phyloP scores from a whole-genome alignment of 2,888 invertebrate genomes.

The Brachypterus glaber region DNA sequence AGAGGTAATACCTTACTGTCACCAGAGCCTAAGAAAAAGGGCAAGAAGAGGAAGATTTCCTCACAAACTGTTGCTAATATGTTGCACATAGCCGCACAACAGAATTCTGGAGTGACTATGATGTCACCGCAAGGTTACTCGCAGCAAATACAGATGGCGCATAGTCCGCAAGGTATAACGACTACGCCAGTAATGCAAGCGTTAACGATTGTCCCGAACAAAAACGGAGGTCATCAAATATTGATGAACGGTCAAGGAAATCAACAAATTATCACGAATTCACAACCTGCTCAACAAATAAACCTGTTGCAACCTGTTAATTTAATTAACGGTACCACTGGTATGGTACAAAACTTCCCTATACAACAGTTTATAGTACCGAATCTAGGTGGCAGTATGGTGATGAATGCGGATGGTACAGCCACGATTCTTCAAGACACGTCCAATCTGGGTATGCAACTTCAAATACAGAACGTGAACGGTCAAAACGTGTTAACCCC shows the following conservation, averaged over 20 bases:
- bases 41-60: constrained; percentile 64
- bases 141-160: constrained; percentile 62
- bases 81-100: constrained; percentile 58
- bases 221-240: constrained; percentile 62
- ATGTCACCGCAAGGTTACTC: constrained; percentile 52
- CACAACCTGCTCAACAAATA: constrained; percentile 48
- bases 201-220: constrained; percentile 66
- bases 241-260: constrained; percentile 68
- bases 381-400: constrained; percentile 66
- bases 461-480: constrained; percentile 72
- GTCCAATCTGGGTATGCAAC: constrained; percentile 59
- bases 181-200: constrained; percentile 65
- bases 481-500: constrained; percentile 68
- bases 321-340: constrained; percentile 59
- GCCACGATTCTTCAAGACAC: constrained; percentile 65
- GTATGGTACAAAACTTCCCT: constrained; percentile 65
- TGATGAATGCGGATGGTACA: constrained; percentile 66
- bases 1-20: constrained; percentile 48
- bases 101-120: constrained; percentile 54
- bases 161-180: constrained; percentile 56
- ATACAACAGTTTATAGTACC: constrained; percentile 79
- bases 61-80: constrained; percentile 61
- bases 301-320: constrained; percentile 75
- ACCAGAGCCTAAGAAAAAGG: constrained; percentile 50
- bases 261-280: constrained; percentile 57